Conservation (phyloP, 2,113 vertebrate genomes). For the Pyrgilauda ruficollis region DNA sequence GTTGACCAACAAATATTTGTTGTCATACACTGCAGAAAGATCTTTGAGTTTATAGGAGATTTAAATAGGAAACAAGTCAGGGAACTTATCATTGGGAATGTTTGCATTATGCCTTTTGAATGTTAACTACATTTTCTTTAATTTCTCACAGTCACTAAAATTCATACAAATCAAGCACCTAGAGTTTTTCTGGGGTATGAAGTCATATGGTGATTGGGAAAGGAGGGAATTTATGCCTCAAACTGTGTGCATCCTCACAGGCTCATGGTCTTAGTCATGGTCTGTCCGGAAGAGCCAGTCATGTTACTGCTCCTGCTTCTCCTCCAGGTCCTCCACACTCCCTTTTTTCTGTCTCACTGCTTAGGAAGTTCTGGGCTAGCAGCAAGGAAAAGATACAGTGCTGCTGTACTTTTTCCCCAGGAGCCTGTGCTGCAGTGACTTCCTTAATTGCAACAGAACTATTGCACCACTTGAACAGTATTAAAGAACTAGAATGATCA, state of each 20-base stretch:
- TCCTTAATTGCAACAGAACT: not conserved
- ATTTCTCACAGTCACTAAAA: not conserved
- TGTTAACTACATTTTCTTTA: not conserved
- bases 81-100: rapidly evolving
- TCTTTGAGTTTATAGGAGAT: not conserved
- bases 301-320: not conserved
- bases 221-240: not conserved
- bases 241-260: not conserved
- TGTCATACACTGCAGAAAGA: not conserved
- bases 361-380: not conserved
- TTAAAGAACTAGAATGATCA: not conserved
- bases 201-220: not conserved
- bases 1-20: slow-evolving; percentile 44
- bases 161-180: not conserved
- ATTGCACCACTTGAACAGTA: not conserved
- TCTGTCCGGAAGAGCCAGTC: not conserved
- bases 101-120: not conserved
- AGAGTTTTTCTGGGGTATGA: not conserved
- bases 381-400: not conserved
- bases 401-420: not conserved
- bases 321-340: not conserved
- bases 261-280: not conserved
- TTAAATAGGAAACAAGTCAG: not conserved
- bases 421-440: rapidly evolving
- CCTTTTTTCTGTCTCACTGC: not conserved